Evolutionary conservation across 1,140 invertebrate species (phyloP), one percentile per base, ranked within the genome.

Genomic region (Anthonomus grandis): DNA sequence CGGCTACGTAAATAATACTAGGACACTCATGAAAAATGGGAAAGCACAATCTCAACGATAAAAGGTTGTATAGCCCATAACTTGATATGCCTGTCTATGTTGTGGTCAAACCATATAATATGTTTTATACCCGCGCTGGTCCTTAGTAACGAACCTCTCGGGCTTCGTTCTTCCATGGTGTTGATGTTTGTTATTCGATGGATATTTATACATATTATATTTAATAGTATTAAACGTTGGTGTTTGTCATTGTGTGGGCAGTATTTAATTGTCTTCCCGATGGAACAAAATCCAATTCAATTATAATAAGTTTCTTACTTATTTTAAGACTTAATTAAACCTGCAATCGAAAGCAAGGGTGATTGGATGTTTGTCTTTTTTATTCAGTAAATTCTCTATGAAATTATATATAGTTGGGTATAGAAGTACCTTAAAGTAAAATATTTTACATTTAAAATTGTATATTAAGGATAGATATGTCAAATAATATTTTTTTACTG

Each of bases 21-120:
- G 62, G 44, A n/a, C n/a, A n/a, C n/a, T n/a, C n/a, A 61, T 64
- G 1, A 65, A 64, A 21, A 74, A 72, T 59, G 71, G 70, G 57
- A 67, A 67, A 38, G 67, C 66, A 22, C 38, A 51, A 41, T 66
- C 64, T 50, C 68, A 64, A 45, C 64, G 63, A 57, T 68, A 65
- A 62, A n/a, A n/a, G n/a, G n/a, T n/a, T n/a, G n/a, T n/a, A n/a
- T n/a, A n/a, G 50, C 53, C 59, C 57, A 63, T 60, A 63, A 45
- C 17, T 10, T 13, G 10, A 15, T 13, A 12, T 2, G 17, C 42
- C 21, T 22, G 6, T 8, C n/a, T 45, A 21, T 12, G 4, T 45
- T 1, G 21, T 8, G 12, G 42, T 21, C 10, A 23, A 45, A 23
- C 9, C 19, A 23, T 21, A 45, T 15, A 21, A 10, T 45, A 31